Conservation (phyloP, 2,888 invertebrate species). For the Cataglyphis albicans region DNA sequence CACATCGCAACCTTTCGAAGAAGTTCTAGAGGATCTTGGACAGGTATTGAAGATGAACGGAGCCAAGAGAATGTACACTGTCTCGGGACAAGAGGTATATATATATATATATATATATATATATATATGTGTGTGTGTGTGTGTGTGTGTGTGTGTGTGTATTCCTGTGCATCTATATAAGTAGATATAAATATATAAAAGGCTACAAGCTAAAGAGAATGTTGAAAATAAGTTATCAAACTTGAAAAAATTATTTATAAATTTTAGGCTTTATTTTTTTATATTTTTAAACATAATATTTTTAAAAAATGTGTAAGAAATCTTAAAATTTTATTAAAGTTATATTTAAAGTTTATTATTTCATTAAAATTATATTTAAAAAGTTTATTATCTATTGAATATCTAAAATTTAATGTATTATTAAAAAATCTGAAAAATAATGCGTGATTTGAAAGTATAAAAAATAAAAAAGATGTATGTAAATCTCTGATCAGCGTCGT, state of each 20-base stretch:
- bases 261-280: too few relatives aligned
- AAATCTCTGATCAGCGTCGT: conserved; percentile 81
- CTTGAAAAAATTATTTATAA: background rate
- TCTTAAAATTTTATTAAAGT: too few relatives aligned
- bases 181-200: too few relatives aligned
- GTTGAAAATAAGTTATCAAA: background rate
- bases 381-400: too few relatives aligned
- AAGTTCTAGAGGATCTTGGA: conserved; percentile 96
- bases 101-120: background rate
- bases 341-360: too few relatives aligned
- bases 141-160: too few relatives aligned
- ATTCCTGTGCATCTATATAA: too few relatives aligned
- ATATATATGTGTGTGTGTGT: background rate
- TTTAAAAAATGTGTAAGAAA: too few relatives aligned
- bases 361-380: too few relatives aligned
- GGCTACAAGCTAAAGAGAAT: background rate
- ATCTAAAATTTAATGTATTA: too few relatives aligned
- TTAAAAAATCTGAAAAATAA: conserved; percentile 14
- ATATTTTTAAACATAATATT: too few relatives aligned
- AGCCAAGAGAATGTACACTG: conserved; percentile 96
- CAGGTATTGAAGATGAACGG: conserved; percentile 97
- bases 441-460: conserved; percentile 77
- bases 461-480: conserved; percentile 77
- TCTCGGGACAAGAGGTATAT: conserved; percentile 94
- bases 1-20: conserved; percentile 97